Base-by-base conservation (phyloP, 2,888 invertebrate genomes). In the Yponomeuta cagnagella region DNA sequence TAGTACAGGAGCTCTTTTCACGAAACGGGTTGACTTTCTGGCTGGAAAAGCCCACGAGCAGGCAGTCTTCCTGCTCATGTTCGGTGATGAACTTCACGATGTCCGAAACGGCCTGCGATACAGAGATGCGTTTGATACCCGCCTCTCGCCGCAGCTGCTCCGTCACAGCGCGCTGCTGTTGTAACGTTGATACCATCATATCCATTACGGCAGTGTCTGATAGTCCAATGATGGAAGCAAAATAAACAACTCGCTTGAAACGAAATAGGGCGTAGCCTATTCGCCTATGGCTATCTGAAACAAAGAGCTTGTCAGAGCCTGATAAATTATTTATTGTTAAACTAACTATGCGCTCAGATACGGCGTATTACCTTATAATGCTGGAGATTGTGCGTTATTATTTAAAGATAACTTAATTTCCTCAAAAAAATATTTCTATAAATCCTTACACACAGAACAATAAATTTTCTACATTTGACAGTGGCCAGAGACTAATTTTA, bases 21-120 rank as follows among this genome's bases (percentile, higher is more conserved):
- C 98, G 95, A 93, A 98, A 98, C 48, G 98, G 98, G 90, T 98
- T 98, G 23, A 97, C 97, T 85, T 98, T 97, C 85, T 98, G 98
- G 77, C 96, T 97, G 74, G 97, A 96, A 87, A 98, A 98, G 58
- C 98, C 98, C 75, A 97, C 97, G 75, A 98, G 94, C 69, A 98
- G 94, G 80, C 96, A 98, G 89, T 98, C 98, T 81, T 98, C 98
- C 78, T 97, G 96, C 82, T 97, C 96, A 81, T 98, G 98, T 79
- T 98, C 98, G 66, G 95, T 94, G 75, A 98, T 96, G 83, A 95
- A 98, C 83, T 97, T 97, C 83, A 98, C 96, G 78, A 98, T 97
- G 79, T 98, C 97, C 75, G 96, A 95, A 72, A 98, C 96, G n/a
- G 98, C 98, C 78, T 96, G 96, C 52, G 98, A 98, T 37, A 97